Percentiles rank a stretch among this genome's conserved stretches.
These are phyloP conservation scores for Brenthis daphne DNA, from an alignment of 2,888 invertebrate species.

Conservation along the genomic window DNA sequence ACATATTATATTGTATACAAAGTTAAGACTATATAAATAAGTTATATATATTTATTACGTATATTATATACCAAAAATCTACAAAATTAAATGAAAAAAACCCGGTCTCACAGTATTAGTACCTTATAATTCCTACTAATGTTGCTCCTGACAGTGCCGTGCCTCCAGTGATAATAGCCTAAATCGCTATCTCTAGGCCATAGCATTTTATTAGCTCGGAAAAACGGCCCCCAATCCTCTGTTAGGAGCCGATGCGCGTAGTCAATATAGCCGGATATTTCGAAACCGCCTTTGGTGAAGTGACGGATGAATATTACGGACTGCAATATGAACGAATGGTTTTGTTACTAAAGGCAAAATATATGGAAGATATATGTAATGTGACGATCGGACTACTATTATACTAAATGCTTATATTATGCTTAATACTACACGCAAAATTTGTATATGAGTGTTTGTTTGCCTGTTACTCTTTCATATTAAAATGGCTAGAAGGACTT, in stretches of 20 bases:
- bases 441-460: too few species aligned
- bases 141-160: constrained; percentile 86
- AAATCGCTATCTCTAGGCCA: constrained; percentile 87
- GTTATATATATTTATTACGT: not conserved
- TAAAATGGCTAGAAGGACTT: too few species aligned
- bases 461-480: too few species aligned
- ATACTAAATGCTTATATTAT: too few species aligned
- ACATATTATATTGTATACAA: not conserved
- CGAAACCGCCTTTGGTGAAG: constrained; percentile 86
- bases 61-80: too few species aligned
- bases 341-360: constrained; percentile 1
- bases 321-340: constrained; percentile 55
- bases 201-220: constrained; percentile 83
- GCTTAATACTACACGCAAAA: too few species aligned
- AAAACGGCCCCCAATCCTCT: constrained; percentile 91
- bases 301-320: constrained; percentile 91
- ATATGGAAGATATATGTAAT: not conserved
- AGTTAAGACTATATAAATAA: not conserved
- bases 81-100: too few species aligned
- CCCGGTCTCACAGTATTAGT: too few species aligned
- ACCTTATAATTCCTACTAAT: constrained; percentile 90
- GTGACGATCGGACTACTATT: too few species aligned
- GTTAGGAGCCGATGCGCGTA: constrained; percentile 86
- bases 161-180: constrained; percentile 90
- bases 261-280: constrained; percentile 93